These are phyloP conservation scores for Alviniconcha strummeri DNA, from an alignment of 2,888 invertebrate genomes.

Conservation along the genomic window DNA sequence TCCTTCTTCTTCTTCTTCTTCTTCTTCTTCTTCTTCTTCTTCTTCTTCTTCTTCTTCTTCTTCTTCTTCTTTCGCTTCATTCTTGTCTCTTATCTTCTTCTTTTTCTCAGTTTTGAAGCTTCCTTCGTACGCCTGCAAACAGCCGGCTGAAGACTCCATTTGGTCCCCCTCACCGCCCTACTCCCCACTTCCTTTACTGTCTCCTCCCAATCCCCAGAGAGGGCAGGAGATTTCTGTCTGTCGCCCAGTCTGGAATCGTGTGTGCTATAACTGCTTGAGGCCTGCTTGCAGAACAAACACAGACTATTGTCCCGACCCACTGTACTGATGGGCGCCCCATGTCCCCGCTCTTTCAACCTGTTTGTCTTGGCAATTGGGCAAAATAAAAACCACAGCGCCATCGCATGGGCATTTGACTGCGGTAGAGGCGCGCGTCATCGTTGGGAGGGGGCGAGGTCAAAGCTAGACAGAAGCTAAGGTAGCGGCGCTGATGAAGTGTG, in stretches of 20 bases:
- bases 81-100: neutral
- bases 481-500: no score
- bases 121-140: no score
- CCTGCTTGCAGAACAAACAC: slow-evolving; percentile 24
- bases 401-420: neutral
- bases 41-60: neutral
- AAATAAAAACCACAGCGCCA: neutral
- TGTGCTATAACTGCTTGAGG: neutral
- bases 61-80: neutral
- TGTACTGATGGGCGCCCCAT: neutral
- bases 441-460: no score
- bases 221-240: neutral
- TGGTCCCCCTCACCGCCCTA: no score
- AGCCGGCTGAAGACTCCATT: no score
- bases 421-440: neutral
- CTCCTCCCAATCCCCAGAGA: no score
- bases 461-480: no score
- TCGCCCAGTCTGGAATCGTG: neutral
- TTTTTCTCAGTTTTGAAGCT: neutral
- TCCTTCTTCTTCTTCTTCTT: neutral
- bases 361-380: slow-evolving; percentile 8
- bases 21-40: neutral
- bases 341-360: slow-evolving; percentile 13
- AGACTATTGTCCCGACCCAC: slow-evolving; percentile 6
- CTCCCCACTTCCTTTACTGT: no score